Evolutionary conservation across 2,797 vertebrate species (phyloP), one percentile per base, ranked within the genome.

Genomic region (Muscicapa comitata): DNA sequence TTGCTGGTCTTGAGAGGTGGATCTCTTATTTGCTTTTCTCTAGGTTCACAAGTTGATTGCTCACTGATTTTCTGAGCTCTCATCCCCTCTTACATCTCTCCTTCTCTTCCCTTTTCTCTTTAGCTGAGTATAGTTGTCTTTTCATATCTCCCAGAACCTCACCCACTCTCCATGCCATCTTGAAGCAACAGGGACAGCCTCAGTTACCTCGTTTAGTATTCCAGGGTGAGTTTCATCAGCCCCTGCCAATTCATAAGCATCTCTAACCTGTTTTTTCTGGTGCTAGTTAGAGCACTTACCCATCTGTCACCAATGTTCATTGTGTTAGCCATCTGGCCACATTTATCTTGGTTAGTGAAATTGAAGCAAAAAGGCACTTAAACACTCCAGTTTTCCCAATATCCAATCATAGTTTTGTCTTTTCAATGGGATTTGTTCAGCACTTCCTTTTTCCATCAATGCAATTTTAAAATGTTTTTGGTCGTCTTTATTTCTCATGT

Each of bases 271-370:
- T 71, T 96, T 95, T 92, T 94, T 76, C 82, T 94, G 87, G 83
- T 4, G 29, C 78, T 96, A 83, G 95, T 96, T 96, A 93, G 82
- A 95, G 72, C 93, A 95, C 87, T 96, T 96, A 94, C 58, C 96
- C 96, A 96, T 96, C 96, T 96, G 96, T 96, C 94, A 93, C 68
- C 4, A 9, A 74, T 88, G 95, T 74, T 91, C 94, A 96, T 96
- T 96, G 96, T 96, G 87, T 94, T 94, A 91, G 95, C 96, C 96
- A 96, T 96, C 95, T 96, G 96, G 93, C 82, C 87, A 80, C 91
- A 72, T 95, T 94, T 74, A 88, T 83, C 61, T 87, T 86, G 76
- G 89, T 90, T 90, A 91, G 89, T 51, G 75, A 91, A 94, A 91
- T 0, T 65, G 90, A 91, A 91, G 61, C 18, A 91, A 94, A 94